Evolutionary conservation across 2,888 invertebrate genomes (phyloP), one percentile per base, ranked within the genome.

Genomic region (Drosophila yooni): DNA sequence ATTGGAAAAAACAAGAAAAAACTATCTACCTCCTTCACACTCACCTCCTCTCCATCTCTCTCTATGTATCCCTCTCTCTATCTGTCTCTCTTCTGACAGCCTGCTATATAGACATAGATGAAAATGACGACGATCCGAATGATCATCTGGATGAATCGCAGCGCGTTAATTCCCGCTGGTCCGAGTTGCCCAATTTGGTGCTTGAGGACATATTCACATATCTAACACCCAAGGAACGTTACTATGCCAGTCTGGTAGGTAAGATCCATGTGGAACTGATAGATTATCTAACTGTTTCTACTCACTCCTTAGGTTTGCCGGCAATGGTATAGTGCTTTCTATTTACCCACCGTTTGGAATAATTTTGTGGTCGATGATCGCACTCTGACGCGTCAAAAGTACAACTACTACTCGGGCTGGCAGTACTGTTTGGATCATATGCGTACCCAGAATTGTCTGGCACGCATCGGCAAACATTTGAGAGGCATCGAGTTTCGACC

Each of bases 401-500:
- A 95, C 91, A 97, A 97, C 89, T 96, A 97, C 84, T 97, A 96
- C 91, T 95, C 96, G 58, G 97, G 97, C 25, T 97, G 97, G 96
- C 96, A 96, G 38, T 91, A 91, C 61, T 96, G 86, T 29, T 92
- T 97, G 82, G 97, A 97, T 93, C 96, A 96, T 89, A 94, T 96
- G 88, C 94, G 96, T 68, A 95, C 96, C 0, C 96, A 96, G 76
- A 93, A 95, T 72, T 97, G 96, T 81, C 93, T 97, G 46, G 94
- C 95, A 51, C 94, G 94, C 75, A 94, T 97, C 31, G 97, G 97
- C 0, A 94, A 93, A 57, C 94, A 95, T 85, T 94, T 97, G 83
- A 94, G 95, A 68, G 94, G 94, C 13, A 93, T 97, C 36, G 94
- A 96, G 21, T 95, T 97, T 78, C 94, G 95, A 38, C 97, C 97